Percentiles rank a stretch among this genome's conserved stretches.
Conservation (phyloP, 2,888 invertebrate genomes). For the Diloba caeruleocephala region DNA sequence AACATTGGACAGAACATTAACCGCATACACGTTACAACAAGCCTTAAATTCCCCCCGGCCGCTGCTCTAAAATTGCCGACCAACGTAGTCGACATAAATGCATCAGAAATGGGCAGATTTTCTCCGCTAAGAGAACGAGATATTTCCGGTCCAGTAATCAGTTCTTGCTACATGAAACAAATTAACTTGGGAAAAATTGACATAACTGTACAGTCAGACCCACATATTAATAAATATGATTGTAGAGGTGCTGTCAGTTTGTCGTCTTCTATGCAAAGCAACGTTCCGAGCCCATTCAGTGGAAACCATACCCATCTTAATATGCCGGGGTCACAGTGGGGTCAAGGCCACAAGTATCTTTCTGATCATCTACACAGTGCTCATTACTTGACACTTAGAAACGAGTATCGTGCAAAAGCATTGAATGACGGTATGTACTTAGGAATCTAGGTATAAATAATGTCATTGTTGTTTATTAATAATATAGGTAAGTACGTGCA, state of each 20-base stretch:
- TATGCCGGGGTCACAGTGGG: constrained; percentile 93
- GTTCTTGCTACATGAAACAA: constrained; percentile 78
- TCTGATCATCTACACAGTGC: constrained; percentile 91
- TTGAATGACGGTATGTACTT: constrained; percentile 70
- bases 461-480: constrained; percentile 10
- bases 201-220: constrained; percentile 82
- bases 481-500: constrained; percentile 13
- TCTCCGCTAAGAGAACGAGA: constrained; percentile 91
- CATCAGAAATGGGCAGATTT: constrained; percentile 90
- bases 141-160: constrained; percentile 89
- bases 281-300: constrained; percentile 92
- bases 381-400: constrained; percentile 90
- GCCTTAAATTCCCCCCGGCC: constrained; percentile 86
- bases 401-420: constrained; percentile 76
- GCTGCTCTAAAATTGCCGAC: constrained; percentile 89
- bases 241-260: constrained; percentile 91
- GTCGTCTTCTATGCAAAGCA: constrained; percentile 92
- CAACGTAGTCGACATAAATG: constrained; percentile 90
- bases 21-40: constrained; percentile 82
- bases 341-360: constrained; percentile 91
- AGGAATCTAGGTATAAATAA: background rate
- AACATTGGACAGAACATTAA: constrained; percentile 78
- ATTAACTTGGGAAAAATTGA: constrained; percentile 67
- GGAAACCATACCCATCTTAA: constrained; percentile 91
- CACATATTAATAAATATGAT: constrained; percentile 91